Conservation (phyloP, 2,113 vertebrate genomes). For the Oreocharis arfaki region DNA sequence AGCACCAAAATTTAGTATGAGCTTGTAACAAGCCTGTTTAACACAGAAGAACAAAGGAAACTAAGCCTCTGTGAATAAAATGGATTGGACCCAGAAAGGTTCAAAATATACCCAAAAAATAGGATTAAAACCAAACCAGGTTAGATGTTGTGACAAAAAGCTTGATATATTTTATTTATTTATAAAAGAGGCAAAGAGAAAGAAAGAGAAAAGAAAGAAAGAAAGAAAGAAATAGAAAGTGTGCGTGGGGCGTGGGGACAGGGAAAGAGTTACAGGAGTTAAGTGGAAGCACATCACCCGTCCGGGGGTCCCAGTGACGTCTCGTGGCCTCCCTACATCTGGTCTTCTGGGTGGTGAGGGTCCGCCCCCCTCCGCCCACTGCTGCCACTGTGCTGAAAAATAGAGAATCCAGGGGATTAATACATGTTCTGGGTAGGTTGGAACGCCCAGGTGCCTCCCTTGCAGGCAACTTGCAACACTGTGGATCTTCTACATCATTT, state of each 20-base stretch:
- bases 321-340: background rate
- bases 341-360: no score
- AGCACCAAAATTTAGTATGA: background rate
- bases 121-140: background rate
- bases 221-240: no score
- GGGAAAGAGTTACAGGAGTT: background rate
- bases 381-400: no score
- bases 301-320: fast-evolving
- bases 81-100: fast-evolving
- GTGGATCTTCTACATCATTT: no score
- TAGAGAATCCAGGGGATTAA: background rate
- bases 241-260: background rate
- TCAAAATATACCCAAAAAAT: background rate
- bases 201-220: background rate
- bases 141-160: background rate
- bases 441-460: background rate
- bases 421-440: background rate
- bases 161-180: background rate
- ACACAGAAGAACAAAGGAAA: background rate
- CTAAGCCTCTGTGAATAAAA: background rate
- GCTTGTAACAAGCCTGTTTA: fast-evolving
- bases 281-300: background rate
- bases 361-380: no score
- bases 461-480: background rate
- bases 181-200: background rate